Base-by-base conservation (phyloP, 2,797 vertebrate species). In the Lagocephalus sceleratus region DNA sequence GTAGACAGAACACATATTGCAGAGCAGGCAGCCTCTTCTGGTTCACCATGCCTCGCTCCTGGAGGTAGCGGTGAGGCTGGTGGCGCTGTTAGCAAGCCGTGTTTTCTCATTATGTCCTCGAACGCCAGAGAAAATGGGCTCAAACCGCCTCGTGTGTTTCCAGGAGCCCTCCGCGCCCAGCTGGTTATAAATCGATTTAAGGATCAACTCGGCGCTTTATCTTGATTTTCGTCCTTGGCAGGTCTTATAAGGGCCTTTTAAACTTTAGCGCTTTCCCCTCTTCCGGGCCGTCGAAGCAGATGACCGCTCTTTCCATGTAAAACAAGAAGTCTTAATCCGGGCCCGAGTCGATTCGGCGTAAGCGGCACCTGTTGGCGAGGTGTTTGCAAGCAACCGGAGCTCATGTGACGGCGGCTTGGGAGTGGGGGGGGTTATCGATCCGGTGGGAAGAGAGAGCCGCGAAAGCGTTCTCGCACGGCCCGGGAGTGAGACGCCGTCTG, bases 171-270 rank as follows among this genome's bases (percentile, higher is more conserved):
- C 75, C 68, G 58, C 53, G 65, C 66, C 57, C 70, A 47, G 68
- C 45, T 51, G 71, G 70, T 66, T 68, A 79, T 79, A 81, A 87
- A 87, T 88, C 82, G 76, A 85, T 87, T 87, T 80, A 60, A 66
- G 54, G 71, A 76, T 79, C 57, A 68, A 84, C 68, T n/a, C 7
- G 47, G 54, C 17, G 15, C 77, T 86, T 83, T 57, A 73, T 86
- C 84, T 86, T 83, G 68, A 85, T 81, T 85, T 79, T 72, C 73
- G 65, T 76, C 68, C 75, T 64, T 71, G 85, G 71, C 81, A 81
- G 73, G 74, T 76, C 63, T 65, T 82, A 82, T 60, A 77, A 66
- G 69, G 70, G 41, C 81, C 60, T 79, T 84, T 85, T 73, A 69
- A 73, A 77, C 78, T 57, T 80, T 61, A 68, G 73, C 75, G 66